phyloP scores from a whole-genome alignment of 2,113 vertebrate species.

The Calidris pygmaea region DNA sequence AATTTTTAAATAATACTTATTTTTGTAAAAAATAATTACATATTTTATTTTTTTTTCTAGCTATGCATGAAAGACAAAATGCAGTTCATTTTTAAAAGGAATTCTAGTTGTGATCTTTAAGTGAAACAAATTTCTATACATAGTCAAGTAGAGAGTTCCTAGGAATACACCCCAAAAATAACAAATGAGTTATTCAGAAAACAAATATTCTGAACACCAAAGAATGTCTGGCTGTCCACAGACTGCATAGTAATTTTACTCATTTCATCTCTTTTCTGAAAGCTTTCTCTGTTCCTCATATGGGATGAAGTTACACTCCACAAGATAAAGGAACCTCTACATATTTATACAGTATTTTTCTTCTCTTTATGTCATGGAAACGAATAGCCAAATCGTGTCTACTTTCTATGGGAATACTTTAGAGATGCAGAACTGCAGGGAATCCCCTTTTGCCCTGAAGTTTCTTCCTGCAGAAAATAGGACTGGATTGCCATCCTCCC shows the following conservation, averaged over 20 bases:
- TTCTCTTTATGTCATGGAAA: constrained; percentile 34
- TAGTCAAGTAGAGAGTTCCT: neutral
- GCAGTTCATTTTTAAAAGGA: neutral
- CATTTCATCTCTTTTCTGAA: constrained; percentile 9
- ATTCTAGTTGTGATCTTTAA: neutral
- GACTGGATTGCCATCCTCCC: neutral
- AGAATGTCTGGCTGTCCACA: neutral
- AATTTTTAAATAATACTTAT: neutral
- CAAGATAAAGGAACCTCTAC: neutral
- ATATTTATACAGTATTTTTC: constrained; percentile 7
- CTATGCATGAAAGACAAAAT: neutral
- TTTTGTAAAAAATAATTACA: neutral
- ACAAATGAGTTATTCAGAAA: neutral
- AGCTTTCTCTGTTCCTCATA: neutral
- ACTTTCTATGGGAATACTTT: constrained; percentile 18
- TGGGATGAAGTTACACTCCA: neutral
- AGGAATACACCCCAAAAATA: neutral
- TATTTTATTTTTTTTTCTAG: neutral
- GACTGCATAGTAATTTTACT: neutral
- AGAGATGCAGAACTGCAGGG: neutral
- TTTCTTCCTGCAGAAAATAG: constrained; percentile 2
- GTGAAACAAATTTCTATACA: neutral
- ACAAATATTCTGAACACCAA: neutral
- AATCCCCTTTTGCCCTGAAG: neutral
- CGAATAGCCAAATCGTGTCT: neutral